Percentiles rank a stretch among this genome's conserved stretches.
These are phyloP conservation scores for Hemibagrus guttatus DNA, from an alignment of 2,797 vertebrate genomes.

Conservation along the genomic window DNA sequence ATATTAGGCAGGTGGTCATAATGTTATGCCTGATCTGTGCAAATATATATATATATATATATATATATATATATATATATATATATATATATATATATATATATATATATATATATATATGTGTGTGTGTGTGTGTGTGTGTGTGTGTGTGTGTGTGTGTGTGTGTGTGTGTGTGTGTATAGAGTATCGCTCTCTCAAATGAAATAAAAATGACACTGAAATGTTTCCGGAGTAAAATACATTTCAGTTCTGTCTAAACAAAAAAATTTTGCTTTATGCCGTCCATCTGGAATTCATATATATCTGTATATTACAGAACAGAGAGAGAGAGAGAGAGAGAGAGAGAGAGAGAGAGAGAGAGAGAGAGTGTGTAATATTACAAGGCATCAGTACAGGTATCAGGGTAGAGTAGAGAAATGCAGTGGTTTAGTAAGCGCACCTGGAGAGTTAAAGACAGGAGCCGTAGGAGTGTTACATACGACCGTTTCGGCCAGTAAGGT, in stretches of 20 bases:
- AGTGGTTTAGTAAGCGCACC: conserved; percentile 88
- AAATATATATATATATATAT: no score
- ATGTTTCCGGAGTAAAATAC: not conserved
- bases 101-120: no score
- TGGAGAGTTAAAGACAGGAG: conserved; percentile 99
- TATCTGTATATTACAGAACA: not conserved
- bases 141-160: no score
- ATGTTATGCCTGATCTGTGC: no score
- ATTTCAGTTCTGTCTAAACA: not conserved
- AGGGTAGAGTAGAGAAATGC: conserved; percentile 47
- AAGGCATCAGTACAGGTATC: conserved; percentile 50
- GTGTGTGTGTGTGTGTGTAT: no score
- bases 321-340: not conserved
- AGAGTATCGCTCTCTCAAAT: no score
- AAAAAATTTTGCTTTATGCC: not conserved
- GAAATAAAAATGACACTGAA: no score
- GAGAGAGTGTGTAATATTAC: conserved; percentile 63
- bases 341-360: not conserved
- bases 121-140: no score
- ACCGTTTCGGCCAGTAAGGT: conserved; percentile 99
- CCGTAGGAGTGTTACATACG: conserved; percentile 98
- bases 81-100: no score
- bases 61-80: no score
- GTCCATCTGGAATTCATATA: not conserved
- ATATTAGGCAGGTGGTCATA: no score